A percentile compares a stretch with the other conserved stretches of the same genome.
phyloP scores from a whole-genome alignment of 2,888 invertebrate species.

The Epirrhoe tristata region DNA sequence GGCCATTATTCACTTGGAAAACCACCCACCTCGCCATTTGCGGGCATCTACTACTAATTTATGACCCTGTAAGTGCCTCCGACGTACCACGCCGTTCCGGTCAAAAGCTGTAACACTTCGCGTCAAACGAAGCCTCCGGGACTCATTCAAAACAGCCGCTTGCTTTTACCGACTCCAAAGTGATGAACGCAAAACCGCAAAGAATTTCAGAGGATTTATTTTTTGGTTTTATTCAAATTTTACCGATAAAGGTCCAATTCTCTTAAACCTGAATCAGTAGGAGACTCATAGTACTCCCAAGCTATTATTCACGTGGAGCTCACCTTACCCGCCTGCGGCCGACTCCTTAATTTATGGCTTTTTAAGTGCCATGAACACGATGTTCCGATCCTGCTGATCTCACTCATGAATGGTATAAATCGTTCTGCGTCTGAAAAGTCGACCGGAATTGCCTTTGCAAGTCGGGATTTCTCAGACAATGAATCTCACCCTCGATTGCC shows the following conservation, averaged over 20 bases:
- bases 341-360: constrained; percentile 72
- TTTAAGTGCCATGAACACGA: constrained; percentile 71
- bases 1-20: constrained; percentile 77
- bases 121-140: constrained; percentile 41
- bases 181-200: constrained; percentile 10
- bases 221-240: background rate
- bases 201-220: background rate
- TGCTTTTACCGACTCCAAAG: constrained; percentile 10
- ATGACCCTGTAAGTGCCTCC: constrained; percentile 79
- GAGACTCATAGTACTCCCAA: constrained; percentile 28
- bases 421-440: constrained; percentile 47
- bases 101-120: constrained; percentile 64
- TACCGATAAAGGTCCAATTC: background rate
- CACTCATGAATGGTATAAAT: constrained; percentile 56
- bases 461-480: constrained; percentile 44
- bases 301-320: constrained; percentile 68
- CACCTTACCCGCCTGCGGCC: constrained; percentile 57
- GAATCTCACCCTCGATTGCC: constrained; percentile 44
- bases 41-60: constrained; percentile 80
- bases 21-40: constrained; percentile 79
- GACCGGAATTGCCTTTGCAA: constrained; percentile 42
- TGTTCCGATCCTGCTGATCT: constrained; percentile 61
- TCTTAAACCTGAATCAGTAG: constrained; percentile 11
- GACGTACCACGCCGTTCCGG: constrained; percentile 67
- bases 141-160: constrained; percentile 25